These are phyloP conservation scores for Scaptomyza pallida DNA, from an alignment of 1,140 invertebrate species.

Conservation along the genomic window DNA sequence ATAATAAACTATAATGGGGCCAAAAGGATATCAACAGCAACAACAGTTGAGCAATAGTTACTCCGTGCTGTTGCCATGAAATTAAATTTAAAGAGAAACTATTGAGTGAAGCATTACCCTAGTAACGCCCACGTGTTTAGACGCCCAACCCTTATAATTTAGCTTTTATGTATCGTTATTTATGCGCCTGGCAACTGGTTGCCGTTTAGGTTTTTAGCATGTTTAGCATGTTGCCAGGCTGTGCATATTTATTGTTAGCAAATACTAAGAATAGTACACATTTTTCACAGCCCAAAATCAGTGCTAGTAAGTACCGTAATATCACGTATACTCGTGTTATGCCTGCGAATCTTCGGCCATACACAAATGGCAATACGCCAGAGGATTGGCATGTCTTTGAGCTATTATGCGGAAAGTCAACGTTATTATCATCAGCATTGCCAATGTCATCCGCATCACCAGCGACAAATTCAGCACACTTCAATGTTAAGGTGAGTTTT, in stretches of 20 bases:
- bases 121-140: slow-evolving; percentile 55
- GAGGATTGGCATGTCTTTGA: slow-evolving; percentile 89
- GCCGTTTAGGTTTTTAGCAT: slow-evolving; percentile 15
- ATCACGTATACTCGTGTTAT: slow-evolving; percentile 21
- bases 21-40: too few species aligned
- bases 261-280: slow-evolving; percentile 61
- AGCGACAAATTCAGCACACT: not conserved
- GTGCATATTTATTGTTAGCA: slow-evolving; percentile 52
- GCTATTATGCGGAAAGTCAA: slow-evolving; percentile 84
- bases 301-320: slow-evolving; percentile 3
- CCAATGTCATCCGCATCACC: slow-evolving; percentile 38
- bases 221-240: slow-evolving; percentile 48
- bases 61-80: not conserved
- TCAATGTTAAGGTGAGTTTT: slow-evolving; percentile 43
- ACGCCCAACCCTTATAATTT: not conserved
- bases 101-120: slow-evolving; percentile 42
- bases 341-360: slow-evolving; percentile 58
- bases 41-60: too few species aligned
- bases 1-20: not conserved
- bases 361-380: slow-evolving; percentile 84
- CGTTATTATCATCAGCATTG: slow-evolving; percentile 12
- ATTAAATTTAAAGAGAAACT: not conserved
- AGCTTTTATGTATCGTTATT: slow-evolving; percentile 64
- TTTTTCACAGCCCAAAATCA: slow-evolving; percentile 27
- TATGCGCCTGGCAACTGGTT: slow-evolving; percentile 66